Evolutionary conservation across 2,888 invertebrate species (phyloP).

Genomic region (Diarsia mendica): DNA sequence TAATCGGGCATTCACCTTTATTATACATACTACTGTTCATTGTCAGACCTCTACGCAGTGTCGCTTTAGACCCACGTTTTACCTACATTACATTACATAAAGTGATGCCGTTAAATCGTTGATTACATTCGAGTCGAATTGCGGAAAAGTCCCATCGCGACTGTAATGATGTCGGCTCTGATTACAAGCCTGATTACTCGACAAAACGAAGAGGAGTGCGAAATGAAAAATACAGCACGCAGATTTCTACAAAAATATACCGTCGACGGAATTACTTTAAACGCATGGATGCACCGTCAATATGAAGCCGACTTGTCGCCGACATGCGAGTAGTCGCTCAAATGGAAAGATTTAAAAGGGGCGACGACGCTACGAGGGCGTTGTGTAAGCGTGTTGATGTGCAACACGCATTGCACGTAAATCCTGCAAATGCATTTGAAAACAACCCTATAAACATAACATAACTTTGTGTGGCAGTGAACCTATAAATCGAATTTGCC

Average conservation of each 20-base stretch:
- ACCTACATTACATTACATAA: conserved; percentile 46
- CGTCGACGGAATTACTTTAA: conserved; percentile 33
- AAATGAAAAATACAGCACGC: conserved; percentile 23
- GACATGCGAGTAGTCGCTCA: conserved; percentile 36
- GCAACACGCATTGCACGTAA: conserved; percentile 36
- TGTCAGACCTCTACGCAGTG: conserved; percentile 45
- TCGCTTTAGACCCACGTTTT: conserved; percentile 35
- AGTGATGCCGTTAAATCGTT: conserved; percentile 41
- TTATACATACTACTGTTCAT: conserved; percentile 45
- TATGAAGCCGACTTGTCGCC: conserved; percentile 43
- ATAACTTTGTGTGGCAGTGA: conserved; percentile 34
- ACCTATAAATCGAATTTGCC: conserved; percentile 45
- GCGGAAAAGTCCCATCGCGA: conserved; percentile 44
- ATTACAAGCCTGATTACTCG: conserved; percentile 50
- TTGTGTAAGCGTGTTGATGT: conserved; percentile 24
- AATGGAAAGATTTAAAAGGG: conserved; percentile 52
- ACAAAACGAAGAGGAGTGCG: conserved; percentile 34
- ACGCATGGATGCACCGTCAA: conserved; percentile 51
- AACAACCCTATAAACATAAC: conserved; percentile 15
- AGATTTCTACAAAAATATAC: conserved; percentile 43
- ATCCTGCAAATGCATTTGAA: conserved; percentile 9
- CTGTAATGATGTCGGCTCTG: conserved; percentile 46
- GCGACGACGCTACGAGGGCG: conserved; percentile 21
- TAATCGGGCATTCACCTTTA: conserved; percentile 82
- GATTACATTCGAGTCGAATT: conserved; percentile 45